Evolutionary conservation across 1,140 invertebrate species (phyloP).

Genomic region (Neelides sp.): DNA sequence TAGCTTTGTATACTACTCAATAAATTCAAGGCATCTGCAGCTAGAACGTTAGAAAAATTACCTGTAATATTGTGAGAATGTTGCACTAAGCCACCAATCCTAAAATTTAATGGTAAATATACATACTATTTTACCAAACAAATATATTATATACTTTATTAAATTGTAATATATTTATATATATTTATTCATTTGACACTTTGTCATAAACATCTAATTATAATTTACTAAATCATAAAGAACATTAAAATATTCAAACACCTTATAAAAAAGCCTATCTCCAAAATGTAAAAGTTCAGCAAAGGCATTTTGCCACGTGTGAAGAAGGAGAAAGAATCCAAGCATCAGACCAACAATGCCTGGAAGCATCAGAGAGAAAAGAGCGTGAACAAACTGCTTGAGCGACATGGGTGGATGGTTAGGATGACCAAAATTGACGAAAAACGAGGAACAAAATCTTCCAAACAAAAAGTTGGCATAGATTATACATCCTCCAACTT

Average conservation of each 20-base stretch:
- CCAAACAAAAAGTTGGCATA: slow-evolving; percentile 66
- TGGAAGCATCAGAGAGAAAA: slow-evolving; percentile 61
- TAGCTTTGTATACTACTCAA: no score
- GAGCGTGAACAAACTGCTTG: slow-evolving; percentile 23
- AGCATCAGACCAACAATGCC: slow-evolving; percentile 58
- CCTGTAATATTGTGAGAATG: no score
- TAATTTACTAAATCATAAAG: background rate
- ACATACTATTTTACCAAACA: no score
- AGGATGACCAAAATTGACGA: slow-evolving; percentile 48
- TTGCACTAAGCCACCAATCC: slow-evolving; percentile 89
- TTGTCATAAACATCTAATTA: background rate
- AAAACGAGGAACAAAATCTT: slow-evolving; percentile 56
- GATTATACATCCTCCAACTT: slow-evolving; percentile 62
- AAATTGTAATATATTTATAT: no score
- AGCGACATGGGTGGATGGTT: slow-evolving; percentile 10
- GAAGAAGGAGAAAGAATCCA: slow-evolving; percentile 71
- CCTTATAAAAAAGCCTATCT: slow-evolving; percentile 70
- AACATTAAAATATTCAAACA: slow-evolving; percentile 32
- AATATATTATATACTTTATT: no score
- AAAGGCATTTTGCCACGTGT: slow-evolving; percentile 77
- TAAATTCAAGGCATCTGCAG: no score
- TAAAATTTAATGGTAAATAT: no score
- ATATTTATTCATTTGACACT: no score
- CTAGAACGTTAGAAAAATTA: no score
- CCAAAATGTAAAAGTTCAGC: slow-evolving; percentile 75